phyloP scores from a whole-genome alignment of 2,113 vertebrate species.

The Pedetes capensis region DNA sequence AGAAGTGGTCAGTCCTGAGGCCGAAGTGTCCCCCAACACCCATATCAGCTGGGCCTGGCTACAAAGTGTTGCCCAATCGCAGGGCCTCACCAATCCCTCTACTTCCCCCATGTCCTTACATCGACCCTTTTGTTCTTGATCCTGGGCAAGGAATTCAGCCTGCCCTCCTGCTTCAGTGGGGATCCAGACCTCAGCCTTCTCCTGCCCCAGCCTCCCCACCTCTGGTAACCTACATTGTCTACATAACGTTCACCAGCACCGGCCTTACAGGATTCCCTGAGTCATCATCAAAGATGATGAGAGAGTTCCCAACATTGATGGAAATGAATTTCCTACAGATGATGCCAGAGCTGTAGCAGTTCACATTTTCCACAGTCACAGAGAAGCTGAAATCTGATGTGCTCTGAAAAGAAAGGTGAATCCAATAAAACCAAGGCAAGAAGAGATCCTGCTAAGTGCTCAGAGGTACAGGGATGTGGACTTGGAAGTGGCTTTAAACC shows the following conservation, averaged over 20 bases:
- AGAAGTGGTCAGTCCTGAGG: not conserved
- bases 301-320: constrained; percentile 88
- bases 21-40: not conserved
- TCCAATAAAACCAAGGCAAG: not conserved
- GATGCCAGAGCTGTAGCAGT: constrained; percentile 91
- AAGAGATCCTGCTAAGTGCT: not conserved
- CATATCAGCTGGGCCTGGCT: not conserved
- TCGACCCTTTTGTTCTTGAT: not conserved
- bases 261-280: constrained; percentile 91
- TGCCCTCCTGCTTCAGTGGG: not conserved
- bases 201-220: not conserved
- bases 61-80: not conserved
- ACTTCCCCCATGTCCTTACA: not conserved
- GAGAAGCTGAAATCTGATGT: constrained; percentile 86
- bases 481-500: not conserved
- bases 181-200: not conserved
- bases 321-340: constrained; percentile 93
- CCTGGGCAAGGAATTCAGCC: not conserved
- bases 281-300: constrained; percentile 91
- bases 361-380: constrained; percentile 90
- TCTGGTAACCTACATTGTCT: not conserved
- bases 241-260: not conserved
- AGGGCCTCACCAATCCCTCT: not conserved
- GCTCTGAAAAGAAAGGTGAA: constrained; percentile 82
- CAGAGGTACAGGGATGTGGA: not conserved